Base-by-base conservation (phyloP, 2,888 invertebrate genomes). In the Eustalomyia histrio region DNA sequence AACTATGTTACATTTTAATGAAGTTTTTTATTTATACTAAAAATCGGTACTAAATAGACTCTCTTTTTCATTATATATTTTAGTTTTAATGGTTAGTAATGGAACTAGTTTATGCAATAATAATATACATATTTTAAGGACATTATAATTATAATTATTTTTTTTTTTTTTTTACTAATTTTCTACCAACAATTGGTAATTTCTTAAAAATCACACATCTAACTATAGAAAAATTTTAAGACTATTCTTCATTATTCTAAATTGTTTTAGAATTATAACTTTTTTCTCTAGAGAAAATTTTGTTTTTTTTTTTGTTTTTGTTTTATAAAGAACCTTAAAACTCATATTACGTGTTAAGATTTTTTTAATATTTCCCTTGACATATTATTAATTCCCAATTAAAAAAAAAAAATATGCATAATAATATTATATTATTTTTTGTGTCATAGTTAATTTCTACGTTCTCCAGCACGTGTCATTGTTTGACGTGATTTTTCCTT, bases 401-500 rank as follows among this genome's bases (percentile, higher is more conserved):
- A 29, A 29, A 29, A 29, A 24, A 24, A 24, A 24, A 29, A 29
- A 29, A 6, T 7, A 6, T 29, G 7, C 29, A 7, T 29, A 29
- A 7, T 29, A 29, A 7, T 29, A 29, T 6, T 29, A 24, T 3
- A 2, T 3, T 3, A n/a, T 21, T 21, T 21, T 6, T 6, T 6
- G 7, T 29, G 3, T 29, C 29, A 12, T 39, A 39, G 14, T 82
- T 74, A 90, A 83, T 90, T 90, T 83, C 90, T 86, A 63, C 90
- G 86, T 80, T 89, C 90, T 58, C 88, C 87, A 72, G 91, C 89
- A 78, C 90, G 88, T 78, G 90, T 84, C 72, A 65, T 86, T 93
- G 85, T 93, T 92, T 86, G 94, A 93, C 81, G 93, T 91, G 91
- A 93, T 93, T 90, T 93, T 89, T 94, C 94, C 87, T 94, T 94